These are phyloP conservation scores for Phenganax marumi DNA, from an alignment of 92 coral and sea anemone species.

Conservation along the genomic window DNA sequence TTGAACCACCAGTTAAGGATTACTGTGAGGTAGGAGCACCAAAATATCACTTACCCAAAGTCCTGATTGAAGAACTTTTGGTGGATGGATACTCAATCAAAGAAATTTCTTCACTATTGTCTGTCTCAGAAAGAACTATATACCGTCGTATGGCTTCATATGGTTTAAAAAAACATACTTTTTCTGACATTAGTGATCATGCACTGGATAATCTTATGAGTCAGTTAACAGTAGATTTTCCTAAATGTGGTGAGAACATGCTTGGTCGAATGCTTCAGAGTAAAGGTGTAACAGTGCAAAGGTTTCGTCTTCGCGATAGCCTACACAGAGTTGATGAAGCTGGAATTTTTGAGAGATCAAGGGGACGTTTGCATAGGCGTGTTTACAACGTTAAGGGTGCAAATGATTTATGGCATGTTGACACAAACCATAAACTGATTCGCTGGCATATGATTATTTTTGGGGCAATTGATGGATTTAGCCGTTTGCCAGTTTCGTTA, in stretches of 20 bases:
- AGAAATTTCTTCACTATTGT: constrained; percentile 48
- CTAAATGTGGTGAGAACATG: constrained; percentile 36
- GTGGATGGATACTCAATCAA: constrained; percentile 61
- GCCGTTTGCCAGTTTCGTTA: constrained; percentile 63
- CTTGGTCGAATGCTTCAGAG: background rate
- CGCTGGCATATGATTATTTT: constrained; percentile 56
- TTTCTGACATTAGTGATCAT: constrained; percentile 10
- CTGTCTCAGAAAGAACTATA: constrained; percentile 46
- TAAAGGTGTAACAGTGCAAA: constrained; percentile 14
- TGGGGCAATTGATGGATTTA: constrained; percentile 68
- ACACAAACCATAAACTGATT: constrained; percentile 59
- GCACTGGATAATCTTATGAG: background rate
- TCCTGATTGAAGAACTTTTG: constrained; percentile 51
- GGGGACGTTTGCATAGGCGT: constrained; percentile 43
- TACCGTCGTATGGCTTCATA: constrained; percentile 43
- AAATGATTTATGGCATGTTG: constrained; percentile 48
- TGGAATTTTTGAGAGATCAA: constrained; percentile 27
- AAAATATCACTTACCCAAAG: constrained; percentile 43
- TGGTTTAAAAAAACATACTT: constrained; percentile 20
- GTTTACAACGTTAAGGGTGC: constrained; percentile 49
- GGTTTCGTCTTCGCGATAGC: constrained; percentile 31
- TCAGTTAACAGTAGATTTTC: constrained; percentile 20
- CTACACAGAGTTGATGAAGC: constrained; percentile 37
- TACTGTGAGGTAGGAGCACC: constrained; percentile 37
- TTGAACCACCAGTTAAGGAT: constrained; percentile 20